phyloP scores from a whole-genome alignment of 2,888 invertebrate genomes.

The Pomacea canaliculata region DNA sequence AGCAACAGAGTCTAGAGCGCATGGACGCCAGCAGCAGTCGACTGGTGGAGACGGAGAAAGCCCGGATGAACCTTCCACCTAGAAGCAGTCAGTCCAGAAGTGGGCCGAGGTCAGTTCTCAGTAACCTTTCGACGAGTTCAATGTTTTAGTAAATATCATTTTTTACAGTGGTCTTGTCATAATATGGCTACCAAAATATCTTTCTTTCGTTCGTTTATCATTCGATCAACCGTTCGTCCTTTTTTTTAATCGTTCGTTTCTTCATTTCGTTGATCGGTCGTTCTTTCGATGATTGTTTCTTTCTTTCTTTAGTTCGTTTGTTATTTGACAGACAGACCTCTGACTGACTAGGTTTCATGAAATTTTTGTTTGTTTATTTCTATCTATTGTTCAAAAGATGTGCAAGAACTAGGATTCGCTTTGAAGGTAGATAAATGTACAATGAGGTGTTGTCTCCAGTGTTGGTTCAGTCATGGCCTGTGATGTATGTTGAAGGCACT shows the following conservation, averaged over 20 bases:
- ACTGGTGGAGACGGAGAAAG: background rate
- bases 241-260: slow-evolving; percentile 3
- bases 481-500: too few species aligned
- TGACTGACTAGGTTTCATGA: slow-evolving; percentile 1
- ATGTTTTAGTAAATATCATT: too few species aligned
- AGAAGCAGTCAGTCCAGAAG: too few species aligned
- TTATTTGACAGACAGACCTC: background rate
- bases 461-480: too few species aligned
- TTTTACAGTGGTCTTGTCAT: too few species aligned
- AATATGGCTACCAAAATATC: background rate
- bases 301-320: slow-evolving; percentile 16
- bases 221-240: background rate
- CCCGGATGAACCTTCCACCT: background rate
- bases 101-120: too few species aligned
- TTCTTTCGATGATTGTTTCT: background rate
- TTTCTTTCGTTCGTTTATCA: slow-evolving; percentile 18
- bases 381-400: background rate
- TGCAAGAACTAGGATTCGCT: too few species aligned
- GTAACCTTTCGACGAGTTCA: too few species aligned
- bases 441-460: too few species aligned
- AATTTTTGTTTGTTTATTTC: slow-evolving; percentile 4
- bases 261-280: background rate
- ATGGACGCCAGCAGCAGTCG: background rate
- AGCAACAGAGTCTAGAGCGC: slow-evolving; percentile 1
- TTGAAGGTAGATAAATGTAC: too few species aligned